Base-by-base conservation (phyloP, 2,113 vertebrate genomes). In the Gadus chalcogrammus region DNA sequence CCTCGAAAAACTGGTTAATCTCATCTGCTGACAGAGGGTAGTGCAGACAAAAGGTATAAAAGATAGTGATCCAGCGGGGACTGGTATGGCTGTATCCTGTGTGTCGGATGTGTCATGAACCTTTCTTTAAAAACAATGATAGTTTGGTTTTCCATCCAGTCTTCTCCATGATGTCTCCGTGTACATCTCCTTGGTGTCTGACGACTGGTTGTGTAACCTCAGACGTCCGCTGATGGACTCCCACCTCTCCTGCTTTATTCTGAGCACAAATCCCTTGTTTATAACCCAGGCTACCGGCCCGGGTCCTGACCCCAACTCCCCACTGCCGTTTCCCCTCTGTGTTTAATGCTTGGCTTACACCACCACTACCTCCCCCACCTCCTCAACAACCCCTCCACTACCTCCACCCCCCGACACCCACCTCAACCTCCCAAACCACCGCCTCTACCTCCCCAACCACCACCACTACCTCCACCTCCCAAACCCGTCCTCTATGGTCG, bases 281-380 rank as follows among this genome's bases (percentile, higher is more conserved):
- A 88, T 87, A 83, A 89, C 79, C 83, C 82, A 79, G 85, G 72
- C 84, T 64, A 83, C 83, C 84, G 76, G 72, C 64, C 55, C 81
- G 83, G 90, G 89, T 89, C 84, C 76, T 72, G 84, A 90, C 88
- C 90, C 79, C 84, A 88, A 88, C 88, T 90, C 87, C 84, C 71
- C 68, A 71, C 83, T 83, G 83, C 79, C 67, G 74, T 86, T 87
- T 85, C 71, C 38, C 38, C 83, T 88, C 81, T 64, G 77, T 59
- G 77, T 88, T 80, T 87, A 81, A 85, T 82, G 83, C 76, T 77
- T 31, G 27, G 42, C 72, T 62, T 71, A 67, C 81, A 75, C 59
- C 69, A 58, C 13, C 31, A 16, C 22, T 42, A 20, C 27, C 28
- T 0, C n/a, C 74, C 5, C 3, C 38, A 42, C 38, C 38, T 42